Evolutionary conservation across 1,140 invertebrate genomes (phyloP).

Genomic region (Dreissena polymorpha): DNA sequence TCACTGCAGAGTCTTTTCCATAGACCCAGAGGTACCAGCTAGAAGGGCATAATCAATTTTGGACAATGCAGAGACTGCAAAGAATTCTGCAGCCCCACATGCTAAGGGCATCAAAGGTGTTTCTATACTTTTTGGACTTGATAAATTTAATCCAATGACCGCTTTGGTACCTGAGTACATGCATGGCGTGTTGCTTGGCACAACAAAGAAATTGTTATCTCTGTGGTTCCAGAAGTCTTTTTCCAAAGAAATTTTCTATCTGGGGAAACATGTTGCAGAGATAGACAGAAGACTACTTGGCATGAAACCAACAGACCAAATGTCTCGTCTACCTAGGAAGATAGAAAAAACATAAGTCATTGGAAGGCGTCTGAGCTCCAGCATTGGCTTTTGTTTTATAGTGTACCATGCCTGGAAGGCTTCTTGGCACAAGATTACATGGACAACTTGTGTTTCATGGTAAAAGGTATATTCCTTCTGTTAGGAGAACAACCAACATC

Average conservation of each 20-base stretch:
- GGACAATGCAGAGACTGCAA: too few species aligned
- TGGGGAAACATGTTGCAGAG: slow-evolving; percentile 16
- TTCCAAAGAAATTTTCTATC: slow-evolving; percentile 15
- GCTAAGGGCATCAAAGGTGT: too few species aligned
- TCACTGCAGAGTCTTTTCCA: not conserved
- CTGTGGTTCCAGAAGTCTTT: slow-evolving; percentile 13
- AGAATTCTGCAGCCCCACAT: too few species aligned
- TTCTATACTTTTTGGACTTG: slow-evolving; percentile 8
- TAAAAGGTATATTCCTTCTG: slow-evolving; percentile 10
- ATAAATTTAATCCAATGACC: slow-evolving; percentile 34
- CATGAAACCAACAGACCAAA: slow-evolving; percentile 44
- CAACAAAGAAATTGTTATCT: slow-evolving; percentile 25
- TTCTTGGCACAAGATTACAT: slow-evolving; percentile 10
- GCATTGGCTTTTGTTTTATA: slow-evolving; percentile 24
- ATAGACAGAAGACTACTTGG: slow-evolving; percentile 13
- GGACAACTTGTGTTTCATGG: slow-evolving; percentile 14
- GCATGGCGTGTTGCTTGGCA: slow-evolving; percentile 4
- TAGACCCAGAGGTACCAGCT: too few species aligned
- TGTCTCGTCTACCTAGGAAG: slow-evolving; percentile 39
- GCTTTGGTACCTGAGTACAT: slow-evolving; percentile 48
- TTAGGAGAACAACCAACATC: slow-evolving; percentile 29
- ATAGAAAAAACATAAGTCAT: slow-evolving; percentile 31
- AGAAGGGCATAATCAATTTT: too few species aligned
- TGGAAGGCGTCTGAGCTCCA: slow-evolving; percentile 53
- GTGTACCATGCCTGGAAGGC: slow-evolving; percentile 9